These are phyloP conservation scores for Drosophila persimilis DNA, from an alignment of 1,140 invertebrate genomes.

Conservation along the genomic window DNA sequence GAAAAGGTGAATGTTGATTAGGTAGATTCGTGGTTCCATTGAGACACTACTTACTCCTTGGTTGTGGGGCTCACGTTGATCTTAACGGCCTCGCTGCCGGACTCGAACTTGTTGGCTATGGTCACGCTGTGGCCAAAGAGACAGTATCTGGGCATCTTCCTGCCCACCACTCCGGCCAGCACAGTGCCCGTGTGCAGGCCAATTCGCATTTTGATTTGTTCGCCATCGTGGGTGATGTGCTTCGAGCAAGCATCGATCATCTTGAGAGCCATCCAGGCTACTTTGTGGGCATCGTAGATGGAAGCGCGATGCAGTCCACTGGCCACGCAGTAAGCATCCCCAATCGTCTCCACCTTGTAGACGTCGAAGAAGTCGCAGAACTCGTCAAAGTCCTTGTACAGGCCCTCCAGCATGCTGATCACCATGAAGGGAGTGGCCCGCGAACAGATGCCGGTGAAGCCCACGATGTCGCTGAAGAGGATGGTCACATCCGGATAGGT, in stretches of 20 bases:
- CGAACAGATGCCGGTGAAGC: slow-evolving; percentile 97
- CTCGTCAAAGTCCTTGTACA: slow-evolving; percentile 96
- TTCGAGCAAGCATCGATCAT: slow-evolving; percentile 95
- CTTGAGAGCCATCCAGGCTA: slow-evolving; percentile 95
- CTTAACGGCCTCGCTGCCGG: slow-evolving; percentile 93
- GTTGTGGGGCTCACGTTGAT: slow-evolving; percentile 97
- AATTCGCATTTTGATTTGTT: slow-evolving; percentile 97
- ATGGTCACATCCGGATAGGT: slow-evolving; percentile 96
- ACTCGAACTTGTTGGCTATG: slow-evolving; percentile 97
- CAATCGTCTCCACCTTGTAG: slow-evolving; percentile 98
- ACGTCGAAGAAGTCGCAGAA: slow-evolving; percentile 95
- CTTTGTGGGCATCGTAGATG: slow-evolving; percentile 92
- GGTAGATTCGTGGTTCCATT: not conserved
- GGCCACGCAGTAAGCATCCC: slow-evolving; percentile 97
- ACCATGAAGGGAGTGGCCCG: slow-evolving; percentile 96
- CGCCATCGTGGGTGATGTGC: slow-evolving; percentile 94
- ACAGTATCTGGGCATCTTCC: slow-evolving; percentile 95
- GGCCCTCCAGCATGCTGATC: slow-evolving; percentile 95
- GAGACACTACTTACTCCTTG: slow-evolving; percentile 88
- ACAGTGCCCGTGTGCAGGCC: slow-evolving; percentile 96
- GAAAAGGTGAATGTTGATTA: slow-evolving; percentile 4
- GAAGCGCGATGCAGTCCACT: slow-evolving; percentile 93
- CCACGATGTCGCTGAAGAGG: slow-evolving; percentile 97
- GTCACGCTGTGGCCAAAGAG: slow-evolving; percentile 97
- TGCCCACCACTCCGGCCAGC: slow-evolving; percentile 94